Conservation (phyloP, 2,888 invertebrate genomes). For the Enchytraeus crypticus region DNA sequence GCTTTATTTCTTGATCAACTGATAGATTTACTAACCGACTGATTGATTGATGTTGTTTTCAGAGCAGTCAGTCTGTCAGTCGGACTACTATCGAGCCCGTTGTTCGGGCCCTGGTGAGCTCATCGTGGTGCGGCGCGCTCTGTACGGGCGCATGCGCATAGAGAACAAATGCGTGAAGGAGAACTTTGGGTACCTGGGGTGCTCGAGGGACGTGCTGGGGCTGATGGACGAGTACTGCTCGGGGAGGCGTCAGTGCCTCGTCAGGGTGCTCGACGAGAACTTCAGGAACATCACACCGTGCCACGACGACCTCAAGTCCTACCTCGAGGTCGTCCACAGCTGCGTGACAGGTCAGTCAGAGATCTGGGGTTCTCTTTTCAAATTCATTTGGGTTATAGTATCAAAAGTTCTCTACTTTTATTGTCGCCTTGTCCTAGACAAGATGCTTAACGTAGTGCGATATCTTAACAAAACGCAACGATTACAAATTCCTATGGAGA, state of each 20-base stretch:
- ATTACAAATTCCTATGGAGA: no score
- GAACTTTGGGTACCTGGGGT: constrained; percentile 10
- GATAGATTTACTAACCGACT: not conserved
- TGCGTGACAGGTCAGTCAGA: constrained; percentile 9
- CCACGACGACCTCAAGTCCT: constrained; percentile 15
- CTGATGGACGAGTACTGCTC: constrained; percentile 8
- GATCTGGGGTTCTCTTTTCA: no score
- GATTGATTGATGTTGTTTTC: not conserved
- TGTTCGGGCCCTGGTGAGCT: constrained; percentile 1
- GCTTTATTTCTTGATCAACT: no score
- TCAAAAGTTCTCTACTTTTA: no score
- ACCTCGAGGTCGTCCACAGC: constrained; percentile 6
- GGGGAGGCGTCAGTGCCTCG: constrained; percentile 3
- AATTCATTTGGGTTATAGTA: no score
- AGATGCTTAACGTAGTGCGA: no score
- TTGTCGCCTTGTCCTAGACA: no score
- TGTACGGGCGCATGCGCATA: constrained; percentile 10
- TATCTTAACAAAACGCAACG: no score
- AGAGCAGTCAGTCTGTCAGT: constrained; percentile 8
- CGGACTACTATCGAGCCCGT: constrained; percentile 5
- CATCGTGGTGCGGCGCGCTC: not conserved
- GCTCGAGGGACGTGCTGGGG: constrained; percentile 8
- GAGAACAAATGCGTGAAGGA: constrained; percentile 1
- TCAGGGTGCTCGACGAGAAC: constrained; percentile 9
- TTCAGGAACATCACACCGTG: constrained; percentile 8